Percentiles rank a stretch among this genome's conserved stretches.
These are phyloP conservation scores for Aegotheles bennettii DNA, from an alignment of 2,113 vertebrate species.

Conservation along the genomic window DNA sequence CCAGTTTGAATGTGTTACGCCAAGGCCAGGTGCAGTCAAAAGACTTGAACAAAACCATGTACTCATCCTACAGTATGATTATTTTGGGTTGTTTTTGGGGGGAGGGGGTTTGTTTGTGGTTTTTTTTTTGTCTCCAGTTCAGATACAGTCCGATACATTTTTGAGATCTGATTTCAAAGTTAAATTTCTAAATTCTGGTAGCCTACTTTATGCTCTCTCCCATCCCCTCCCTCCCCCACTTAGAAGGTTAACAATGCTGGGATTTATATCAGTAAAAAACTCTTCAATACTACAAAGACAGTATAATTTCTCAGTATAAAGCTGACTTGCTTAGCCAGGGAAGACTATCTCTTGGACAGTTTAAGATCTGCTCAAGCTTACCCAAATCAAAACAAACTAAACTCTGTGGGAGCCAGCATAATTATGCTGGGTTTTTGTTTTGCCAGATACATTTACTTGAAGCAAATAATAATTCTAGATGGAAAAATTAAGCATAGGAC, in stretches of 20 bases:
- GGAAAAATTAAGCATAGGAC: background rate
- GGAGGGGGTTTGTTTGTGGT: background rate
- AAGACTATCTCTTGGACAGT: background rate
- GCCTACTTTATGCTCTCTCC: background rate
- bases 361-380: background rate
- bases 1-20: background rate
- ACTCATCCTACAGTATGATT: background rate
- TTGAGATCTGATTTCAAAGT: background rate
- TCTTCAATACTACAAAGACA: background rate
- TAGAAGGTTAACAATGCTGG: background rate
- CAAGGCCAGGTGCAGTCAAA: background rate
- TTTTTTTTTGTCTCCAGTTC: background rate
- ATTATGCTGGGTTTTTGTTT: background rate
- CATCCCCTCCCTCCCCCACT: accelerated
- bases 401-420: background rate
- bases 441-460: background rate
- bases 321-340: background rate
- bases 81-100: background rate
- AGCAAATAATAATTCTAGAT: background rate
- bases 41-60: background rate
- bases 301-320: background rate
- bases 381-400: background rate
- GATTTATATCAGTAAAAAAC: background rate
- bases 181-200: background rate
- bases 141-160: background rate